A percentile compares a stretch with the other conserved stretches of the same genome.
These are phyloP conservation scores for Sebastes hubbsi DNA, from an alignment of 2,797 vertebrate genomes.

Conservation along the genomic window DNA sequence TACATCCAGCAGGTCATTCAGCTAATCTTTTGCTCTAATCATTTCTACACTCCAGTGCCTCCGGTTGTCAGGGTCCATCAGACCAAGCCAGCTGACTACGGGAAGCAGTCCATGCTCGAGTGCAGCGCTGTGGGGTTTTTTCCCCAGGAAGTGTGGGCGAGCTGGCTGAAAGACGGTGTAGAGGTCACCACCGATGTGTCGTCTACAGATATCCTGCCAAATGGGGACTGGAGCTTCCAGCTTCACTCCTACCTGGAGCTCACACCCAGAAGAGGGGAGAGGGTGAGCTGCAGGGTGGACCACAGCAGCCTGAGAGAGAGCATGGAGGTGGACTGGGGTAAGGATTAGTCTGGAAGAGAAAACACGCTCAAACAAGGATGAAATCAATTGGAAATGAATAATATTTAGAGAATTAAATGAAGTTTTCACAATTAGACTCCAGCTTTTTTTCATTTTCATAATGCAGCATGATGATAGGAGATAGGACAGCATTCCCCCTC, in stretches of 20 bases:
- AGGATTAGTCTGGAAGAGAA: background rate
- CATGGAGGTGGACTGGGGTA: constrained; percentile 60
- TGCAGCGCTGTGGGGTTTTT: constrained; percentile 53
- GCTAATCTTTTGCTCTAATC: constrained; percentile 11
- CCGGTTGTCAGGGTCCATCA: constrained; percentile 57
- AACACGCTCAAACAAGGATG: background rate
- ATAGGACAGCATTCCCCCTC: background rate
- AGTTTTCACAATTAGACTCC: background rate
- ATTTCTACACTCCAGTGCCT: constrained; percentile 40
- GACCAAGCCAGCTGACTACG: constrained; percentile 45
- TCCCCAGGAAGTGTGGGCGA: constrained; percentile 48
- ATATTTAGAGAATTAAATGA: background rate
- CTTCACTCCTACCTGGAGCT: constrained; percentile 56
- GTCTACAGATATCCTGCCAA: constrained; percentile 13
- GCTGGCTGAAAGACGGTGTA: constrained; percentile 59
- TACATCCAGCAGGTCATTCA: background rate
- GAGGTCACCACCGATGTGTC: constrained; percentile 14
- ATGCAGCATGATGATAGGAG: background rate
- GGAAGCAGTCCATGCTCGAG: constrained; percentile 45
- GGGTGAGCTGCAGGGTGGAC: constrained; percentile 63
- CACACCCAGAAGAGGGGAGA: constrained; percentile 45
- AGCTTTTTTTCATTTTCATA: background rate
- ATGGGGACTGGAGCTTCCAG: constrained; percentile 74
- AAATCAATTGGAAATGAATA: background rate
- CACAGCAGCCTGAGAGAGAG: constrained; percentile 36